Conservation (phyloP, 64 coral and sea anemone genomes). For the Montipora foliosa region DNA sequence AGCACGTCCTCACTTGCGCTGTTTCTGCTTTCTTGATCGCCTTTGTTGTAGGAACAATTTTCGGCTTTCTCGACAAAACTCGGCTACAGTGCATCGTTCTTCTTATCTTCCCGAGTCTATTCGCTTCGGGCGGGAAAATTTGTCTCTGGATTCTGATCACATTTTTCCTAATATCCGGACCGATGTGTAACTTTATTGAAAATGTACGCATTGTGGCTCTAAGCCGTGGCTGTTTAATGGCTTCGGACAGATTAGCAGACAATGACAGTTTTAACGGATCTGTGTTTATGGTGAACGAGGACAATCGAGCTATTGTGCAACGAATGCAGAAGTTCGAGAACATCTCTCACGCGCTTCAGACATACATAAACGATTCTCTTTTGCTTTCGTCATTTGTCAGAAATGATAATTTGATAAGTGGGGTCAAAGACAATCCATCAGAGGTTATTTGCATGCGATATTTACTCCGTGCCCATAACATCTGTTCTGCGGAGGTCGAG, state of each 20-base stretch:
- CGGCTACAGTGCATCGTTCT: slow-evolving; percentile 82
- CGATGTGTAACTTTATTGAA: slow-evolving; percentile 87
- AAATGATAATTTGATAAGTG: not conserved
- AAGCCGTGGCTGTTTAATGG: slow-evolving; percentile 8
- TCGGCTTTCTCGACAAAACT: slow-evolving; percentile 88
- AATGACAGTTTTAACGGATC: slow-evolving; percentile 7
- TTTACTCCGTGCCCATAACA: not conserved
- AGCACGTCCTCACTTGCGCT: slow-evolving; percentile 48
- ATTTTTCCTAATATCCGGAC: slow-evolving; percentile 86
- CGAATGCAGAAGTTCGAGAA: slow-evolving; percentile 15
- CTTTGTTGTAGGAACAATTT: slow-evolving; percentile 68
- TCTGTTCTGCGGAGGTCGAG: slow-evolving; percentile 8
- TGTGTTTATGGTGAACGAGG: not conserved
- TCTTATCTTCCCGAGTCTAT: slow-evolving; percentile 87
- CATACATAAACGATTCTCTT: slow-evolving; percentile 14
- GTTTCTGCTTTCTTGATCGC: slow-evolving; percentile 80
- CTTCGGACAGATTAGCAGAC: not conserved
- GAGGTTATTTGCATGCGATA: slow-evolving; percentile 30
- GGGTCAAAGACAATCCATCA: not conserved
- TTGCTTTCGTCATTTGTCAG: slow-evolving; percentile 13
- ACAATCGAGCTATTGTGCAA: slow-evolving; percentile 29
- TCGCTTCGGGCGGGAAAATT: slow-evolving; percentile 77
- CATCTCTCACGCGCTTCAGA: not conserved
- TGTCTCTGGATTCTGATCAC: slow-evolving; percentile 84
- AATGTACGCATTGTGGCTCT: slow-evolving; percentile 75